Evolutionary conservation across 2,113 vertebrate species (phyloP).

Genomic region (Salvelinus fontinalis): DNA sequence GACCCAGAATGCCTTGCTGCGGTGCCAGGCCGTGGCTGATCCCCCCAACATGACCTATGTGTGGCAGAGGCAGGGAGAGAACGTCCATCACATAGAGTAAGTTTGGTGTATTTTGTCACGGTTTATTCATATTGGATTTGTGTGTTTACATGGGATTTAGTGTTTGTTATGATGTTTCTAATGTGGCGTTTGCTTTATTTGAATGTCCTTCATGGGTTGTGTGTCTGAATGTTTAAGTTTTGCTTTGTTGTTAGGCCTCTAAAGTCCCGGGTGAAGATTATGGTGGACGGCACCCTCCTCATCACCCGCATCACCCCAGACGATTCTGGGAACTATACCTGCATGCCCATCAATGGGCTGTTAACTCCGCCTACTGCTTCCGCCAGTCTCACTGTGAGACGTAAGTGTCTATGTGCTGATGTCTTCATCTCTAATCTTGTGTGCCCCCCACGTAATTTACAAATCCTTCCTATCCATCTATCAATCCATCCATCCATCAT

Average conservation of each 20-base stretch:
- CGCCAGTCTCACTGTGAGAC: slow-evolving; percentile 84
- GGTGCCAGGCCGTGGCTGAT: slow-evolving; percentile 86
- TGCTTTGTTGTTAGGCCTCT: slow-evolving; percentile 72
- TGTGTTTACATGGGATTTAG: not conserved
- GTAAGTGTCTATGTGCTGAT: slow-evolving; percentile 71
- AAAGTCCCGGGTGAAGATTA: slow-evolving; percentile 86
- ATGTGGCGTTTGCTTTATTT: not conserved
- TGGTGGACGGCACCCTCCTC: slow-evolving; percentile 90
- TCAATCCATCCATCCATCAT: too few species aligned
- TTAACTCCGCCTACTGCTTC: slow-evolving; percentile 82
- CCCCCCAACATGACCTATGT: slow-evolving; percentile 94
- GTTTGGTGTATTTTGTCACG: slow-evolving; percentile 12
- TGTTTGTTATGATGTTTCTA: not conserved
- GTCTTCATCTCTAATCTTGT: not conserved
- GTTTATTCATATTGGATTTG: slow-evolving; percentile 1
- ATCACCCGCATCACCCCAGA: slow-evolving; percentile 78
- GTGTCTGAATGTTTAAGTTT: slow-evolving; percentile 2
- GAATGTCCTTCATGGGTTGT: not conserved
- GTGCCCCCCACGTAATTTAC: not conserved
- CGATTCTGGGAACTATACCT: slow-evolving; percentile 88
- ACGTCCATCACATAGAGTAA: slow-evolving; percentile 89
- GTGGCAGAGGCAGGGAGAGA: slow-evolving; percentile 83
- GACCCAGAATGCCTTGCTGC: slow-evolving; percentile 85
- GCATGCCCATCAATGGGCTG: slow-evolving; percentile 89
- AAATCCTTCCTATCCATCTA: not conserved